Evolutionary conservation across 2,797 vertebrate species (phyloP).

Genomic region (Eremophila alpestris): DNA sequence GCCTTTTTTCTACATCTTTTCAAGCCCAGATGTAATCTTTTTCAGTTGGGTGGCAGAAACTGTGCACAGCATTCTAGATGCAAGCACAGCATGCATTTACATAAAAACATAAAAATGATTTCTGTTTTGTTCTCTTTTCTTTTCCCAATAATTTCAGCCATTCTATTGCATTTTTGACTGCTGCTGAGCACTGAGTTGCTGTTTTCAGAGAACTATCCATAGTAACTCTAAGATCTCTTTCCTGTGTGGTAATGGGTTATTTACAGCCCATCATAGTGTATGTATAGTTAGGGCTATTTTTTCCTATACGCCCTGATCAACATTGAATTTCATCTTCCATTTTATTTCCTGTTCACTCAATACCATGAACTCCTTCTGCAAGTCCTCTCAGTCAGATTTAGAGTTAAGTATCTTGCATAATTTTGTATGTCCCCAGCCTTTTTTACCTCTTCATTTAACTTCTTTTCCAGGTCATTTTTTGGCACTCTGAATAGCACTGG

Average conservation of each 20-base stretch:
- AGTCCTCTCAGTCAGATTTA: neutral
- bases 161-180: slow-evolving; percentile 26
- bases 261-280: neutral
- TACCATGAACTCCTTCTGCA: neutral
- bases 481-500: neutral
- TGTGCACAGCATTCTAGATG: neutral
- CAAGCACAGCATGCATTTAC: neutral
- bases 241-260: slow-evolving; percentile 26
- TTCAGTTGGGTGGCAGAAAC: neutral
- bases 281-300: slow-evolving; percentile 32
- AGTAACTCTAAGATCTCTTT: slow-evolving; percentile 10
- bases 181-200: neutral
- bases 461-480: neutral
- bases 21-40: neutral
- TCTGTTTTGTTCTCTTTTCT: slow-evolving; percentile 16
- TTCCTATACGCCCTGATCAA: neutral
- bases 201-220: slow-evolving; percentile 12
- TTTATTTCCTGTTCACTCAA: slow-evolving; percentile 35
- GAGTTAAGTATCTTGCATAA: slow-evolving; percentile 11
- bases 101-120: slow-evolving; percentile 1
- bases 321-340: slow-evolving; percentile 35
- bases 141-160: neutral
- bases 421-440: neutral
- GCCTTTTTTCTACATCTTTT: neutral
- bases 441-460: slow-evolving; percentile 21